A percentile compares a stretch with the other conserved stretches of the same genome.
Evolutionary conservation across 2,113 vertebrate species (phyloP).

Genomic region (Pterocles orientalis): DNA sequence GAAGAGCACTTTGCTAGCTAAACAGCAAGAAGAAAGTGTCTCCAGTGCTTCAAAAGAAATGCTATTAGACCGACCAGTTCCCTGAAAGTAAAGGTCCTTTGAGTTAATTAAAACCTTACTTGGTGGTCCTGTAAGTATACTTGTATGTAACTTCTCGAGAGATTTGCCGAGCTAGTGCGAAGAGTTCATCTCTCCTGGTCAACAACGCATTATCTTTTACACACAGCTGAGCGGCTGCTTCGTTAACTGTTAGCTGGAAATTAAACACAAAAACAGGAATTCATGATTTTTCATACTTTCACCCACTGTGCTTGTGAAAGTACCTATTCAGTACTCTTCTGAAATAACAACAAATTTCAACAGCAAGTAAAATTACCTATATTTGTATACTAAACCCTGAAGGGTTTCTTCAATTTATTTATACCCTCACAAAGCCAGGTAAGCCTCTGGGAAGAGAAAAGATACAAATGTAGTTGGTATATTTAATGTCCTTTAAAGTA

Average conservation of each 20-base stretch:
- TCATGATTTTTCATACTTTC: not conserved
- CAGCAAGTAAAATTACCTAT: not conserved
- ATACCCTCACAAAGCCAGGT: not conserved
- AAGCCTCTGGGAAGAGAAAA: not conserved
- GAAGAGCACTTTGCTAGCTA: not conserved
- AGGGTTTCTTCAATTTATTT: not conserved
- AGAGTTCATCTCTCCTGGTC: slow-evolving; percentile 93
- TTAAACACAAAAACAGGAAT: slow-evolving; percentile 39
- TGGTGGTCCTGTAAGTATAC: slow-evolving; percentile 93
- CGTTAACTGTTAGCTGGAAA: slow-evolving; percentile 92
- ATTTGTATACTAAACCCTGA: not conserved
- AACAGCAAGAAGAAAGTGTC: not conserved
- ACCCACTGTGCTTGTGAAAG: not conserved
- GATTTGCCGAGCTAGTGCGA: slow-evolving; percentile 91
- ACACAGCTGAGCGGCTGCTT: slow-evolving; percentile 94
- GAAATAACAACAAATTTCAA: not conserved
- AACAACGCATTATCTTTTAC: slow-evolving; percentile 90
- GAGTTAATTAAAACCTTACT: slow-evolving; percentile 78
- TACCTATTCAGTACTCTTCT: not conserved
- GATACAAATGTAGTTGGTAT: not conserved
- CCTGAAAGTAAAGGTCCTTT: not conserved
- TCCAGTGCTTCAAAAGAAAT: not conserved
- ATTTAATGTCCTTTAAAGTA: not conserved
- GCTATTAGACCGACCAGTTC: not conserved
- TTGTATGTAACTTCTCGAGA: slow-evolving; percentile 98